Base-by-base conservation (phyloP, 2,797 vertebrate species). In the Microcaecilia unicolor region DNA sequence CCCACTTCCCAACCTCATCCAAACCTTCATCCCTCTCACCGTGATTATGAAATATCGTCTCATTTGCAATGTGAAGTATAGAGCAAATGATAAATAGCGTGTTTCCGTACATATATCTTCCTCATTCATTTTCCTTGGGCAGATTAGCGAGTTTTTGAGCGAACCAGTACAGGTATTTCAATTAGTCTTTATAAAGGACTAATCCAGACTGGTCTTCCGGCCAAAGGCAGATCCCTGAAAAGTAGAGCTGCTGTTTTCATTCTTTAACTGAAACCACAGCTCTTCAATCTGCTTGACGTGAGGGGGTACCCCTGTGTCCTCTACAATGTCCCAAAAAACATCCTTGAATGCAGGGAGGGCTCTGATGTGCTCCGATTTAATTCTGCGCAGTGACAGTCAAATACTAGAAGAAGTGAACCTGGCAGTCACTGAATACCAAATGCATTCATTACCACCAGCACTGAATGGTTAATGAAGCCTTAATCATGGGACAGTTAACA, bases 21-120 rank as follows among this genome's bases (percentile, higher is more conserved):
- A 58, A 48, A 22, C 25, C 18, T n/a, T 11, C 46, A 44, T 28
- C 16, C 5, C 17, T 42, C 39, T 26, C 25, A 23, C 72, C 75
- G 80, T 86, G 85, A 93, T 93, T 90, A 92, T 89, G 86, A 91
- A 86, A 86, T 83, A 89, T 87, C 83, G 80, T 86, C 88, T 88
- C 85, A 89, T 88, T 89, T 91, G 79, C 83, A 72, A 72, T 78
- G 63, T 56, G 58, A 78, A 84, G 73, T 76, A 65, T 61, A 72
- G 75, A 63, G 85, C 80, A 68, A 81, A 80, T 87, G 84, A 86
- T 85, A 83, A 89, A 90, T 89, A 55, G 5, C 73, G 81, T 49
- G 41, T 80, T 85, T 81, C 86, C 78, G 81, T 86, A 89, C 86
- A 75, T 83, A 71, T 71, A 80, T 83, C 74, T 65, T 51, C 46